Evolutionary conservation across 2,797 vertebrate genomes (phyloP), one percentile per base, ranked within the genome.

Genomic region (Okamejei kenojei): DNA sequence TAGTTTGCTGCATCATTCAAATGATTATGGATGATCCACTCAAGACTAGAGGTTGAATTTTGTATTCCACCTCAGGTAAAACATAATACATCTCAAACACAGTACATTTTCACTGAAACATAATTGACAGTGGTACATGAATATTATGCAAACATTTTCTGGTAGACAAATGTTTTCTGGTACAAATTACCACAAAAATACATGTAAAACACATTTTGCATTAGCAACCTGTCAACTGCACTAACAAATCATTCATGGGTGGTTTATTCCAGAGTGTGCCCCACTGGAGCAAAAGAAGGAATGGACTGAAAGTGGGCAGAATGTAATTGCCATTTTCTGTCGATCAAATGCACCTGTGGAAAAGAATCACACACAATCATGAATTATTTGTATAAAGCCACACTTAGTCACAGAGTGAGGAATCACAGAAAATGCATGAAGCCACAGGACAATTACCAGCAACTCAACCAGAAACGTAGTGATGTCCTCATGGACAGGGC

Each of bases 241-340:
- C n/a, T 35, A 90, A 71, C 86, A 90, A 7, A 68, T 90, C 63
- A 68, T 71, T 90, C 19, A 65, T 90, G 86, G n/a, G 38, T 90
- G 86, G 86, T 90, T 90, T 90, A n/a, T 68, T 90, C 29, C 32
- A 71, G 86, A 82, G 26, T 82, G 45, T 82, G 80, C 38, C 23
- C 45, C 80, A 82, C 54, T 82, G 19, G 80, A 54, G 21, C n/a
- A 90, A 90, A 63, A 19, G 32, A 32, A 90, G 86, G 63, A 21
- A 68, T 35, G 9, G 6, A 90, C 8, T 35, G 7, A 71, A 21
- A 68, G n/a, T 19, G 17, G 63, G 86, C 63, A 90, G 13, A 26
- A 90, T 68, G 15, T 65, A 90, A 90, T 65, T 90, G 65, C 65
- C 32, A 17, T 68, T 90, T 0, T 32, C 15, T 90, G n/a, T 90